A percentile compares a stretch with the other conserved stretches of the same genome.
Conservation (phyloP, 2,797 vertebrate genomes). For the Nyctalus aviator region DNA sequence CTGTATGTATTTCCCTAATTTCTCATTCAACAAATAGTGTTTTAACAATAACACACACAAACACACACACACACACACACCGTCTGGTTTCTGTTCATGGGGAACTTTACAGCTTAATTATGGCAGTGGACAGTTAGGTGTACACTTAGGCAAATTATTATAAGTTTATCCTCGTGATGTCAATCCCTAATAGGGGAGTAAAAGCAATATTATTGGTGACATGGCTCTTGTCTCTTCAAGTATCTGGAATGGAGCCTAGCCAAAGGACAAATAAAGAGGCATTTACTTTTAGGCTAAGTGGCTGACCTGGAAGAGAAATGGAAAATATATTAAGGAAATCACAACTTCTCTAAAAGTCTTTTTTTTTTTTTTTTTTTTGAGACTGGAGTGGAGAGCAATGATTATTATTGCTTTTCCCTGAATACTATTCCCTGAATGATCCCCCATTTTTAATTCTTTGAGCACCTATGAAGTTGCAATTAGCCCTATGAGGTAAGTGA, state of each 20-base stretch:
- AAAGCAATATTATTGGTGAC: background rate
- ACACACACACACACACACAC: background rate
- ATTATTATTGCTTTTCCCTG: background rate
- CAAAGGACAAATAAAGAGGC: background rate
- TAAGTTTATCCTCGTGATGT: background rate
- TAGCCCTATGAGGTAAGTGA: background rate
- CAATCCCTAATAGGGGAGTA: background rate
- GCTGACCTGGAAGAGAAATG: background rate
- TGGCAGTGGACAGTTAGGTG: background rate
- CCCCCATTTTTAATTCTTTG: constrained; percentile 31
- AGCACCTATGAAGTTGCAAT: background rate
- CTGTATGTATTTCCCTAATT: background rate
- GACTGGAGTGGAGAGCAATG: background rate
- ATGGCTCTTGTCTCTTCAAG: background rate
- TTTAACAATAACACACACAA: background rate
- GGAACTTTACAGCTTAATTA: background rate
- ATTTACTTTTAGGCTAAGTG: constrained; percentile 15
- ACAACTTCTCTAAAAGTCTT: background rate
- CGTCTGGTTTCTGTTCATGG: background rate
- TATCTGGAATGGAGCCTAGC: background rate
- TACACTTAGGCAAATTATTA: background rate
- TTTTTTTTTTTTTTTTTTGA: constrained; percentile 19
- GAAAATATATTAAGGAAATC: background rate
- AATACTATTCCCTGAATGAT: constrained; percentile 9
- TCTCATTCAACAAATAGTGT: background rate